These are phyloP conservation scores for Nomada hirtipes DNA, from an alignment of 2,888 invertebrate species.

Conservation along the genomic window DNA sequence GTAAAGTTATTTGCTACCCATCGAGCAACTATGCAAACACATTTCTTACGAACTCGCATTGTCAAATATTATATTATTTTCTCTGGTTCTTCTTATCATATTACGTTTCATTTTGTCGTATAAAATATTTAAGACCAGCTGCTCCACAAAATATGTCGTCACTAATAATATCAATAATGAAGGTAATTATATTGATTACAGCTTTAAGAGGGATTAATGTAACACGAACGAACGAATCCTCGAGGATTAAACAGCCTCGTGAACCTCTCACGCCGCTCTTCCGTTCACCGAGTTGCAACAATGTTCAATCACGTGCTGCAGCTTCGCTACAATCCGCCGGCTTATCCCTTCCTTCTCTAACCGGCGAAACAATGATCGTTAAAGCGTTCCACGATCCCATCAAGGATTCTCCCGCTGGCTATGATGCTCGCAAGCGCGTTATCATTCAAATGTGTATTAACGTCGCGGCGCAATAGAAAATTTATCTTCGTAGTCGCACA, in stretches of 20 bases:
- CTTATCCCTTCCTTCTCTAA: not conserved
- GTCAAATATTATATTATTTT: too few species aligned
- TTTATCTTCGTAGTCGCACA: slow-evolving; percentile 50
- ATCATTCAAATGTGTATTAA: slow-evolving; percentile 63
- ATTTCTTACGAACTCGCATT: too few species aligned
- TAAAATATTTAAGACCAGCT: too few species aligned
- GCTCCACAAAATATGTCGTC: too few species aligned
- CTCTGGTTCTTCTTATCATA: too few species aligned
- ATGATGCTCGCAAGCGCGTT: slow-evolving; percentile 24
- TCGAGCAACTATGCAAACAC: too few species aligned
- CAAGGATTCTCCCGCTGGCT: slow-evolving; percentile 18
- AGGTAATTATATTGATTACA: too few species aligned
- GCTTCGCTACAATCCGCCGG: not conserved
- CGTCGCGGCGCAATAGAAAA: slow-evolving; percentile 60
- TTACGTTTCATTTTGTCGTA: too few species aligned
- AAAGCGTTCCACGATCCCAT: slow-evolving; percentile 29
- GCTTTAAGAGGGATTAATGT: too few species aligned
- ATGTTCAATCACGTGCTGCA: slow-evolving; percentile 5
- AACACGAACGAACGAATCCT: not conserved
- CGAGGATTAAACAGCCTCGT: too few species aligned
- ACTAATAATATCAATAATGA: too few species aligned
- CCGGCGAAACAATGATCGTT: slow-evolving; percentile 39
- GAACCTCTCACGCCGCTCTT: not conserved
- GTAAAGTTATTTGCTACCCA: not conserved
- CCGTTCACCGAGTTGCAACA: not conserved